Percentiles rank a stretch among this genome's conserved stretches.
These are phyloP conservation scores for Gallinago media DNA, from an alignment of 2,113 vertebrate species.

Conservation along the genomic window DNA sequence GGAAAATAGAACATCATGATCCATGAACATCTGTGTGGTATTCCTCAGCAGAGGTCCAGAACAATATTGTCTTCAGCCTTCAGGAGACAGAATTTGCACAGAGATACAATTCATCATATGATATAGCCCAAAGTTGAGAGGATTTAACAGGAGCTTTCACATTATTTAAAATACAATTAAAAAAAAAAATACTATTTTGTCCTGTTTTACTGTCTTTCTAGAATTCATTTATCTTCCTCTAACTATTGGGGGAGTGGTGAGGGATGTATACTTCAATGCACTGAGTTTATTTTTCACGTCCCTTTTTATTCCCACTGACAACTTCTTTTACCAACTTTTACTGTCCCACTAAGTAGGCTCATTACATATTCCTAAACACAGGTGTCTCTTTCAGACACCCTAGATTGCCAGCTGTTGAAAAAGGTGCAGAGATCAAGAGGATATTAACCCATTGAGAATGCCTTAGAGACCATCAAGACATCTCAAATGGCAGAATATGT, in stretches of 20 bases:
- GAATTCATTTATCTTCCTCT: background rate
- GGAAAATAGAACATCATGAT: background rate
- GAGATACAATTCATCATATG: background rate
- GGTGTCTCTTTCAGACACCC: background rate
- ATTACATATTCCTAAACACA: background rate
- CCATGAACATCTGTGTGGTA: background rate
- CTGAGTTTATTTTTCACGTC: background rate
- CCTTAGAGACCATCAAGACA: background rate
- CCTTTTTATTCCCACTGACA: background rate
- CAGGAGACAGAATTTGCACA: background rate
- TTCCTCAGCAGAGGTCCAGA: background rate
- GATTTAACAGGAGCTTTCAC: background rate
- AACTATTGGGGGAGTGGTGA: rapidly evolving
- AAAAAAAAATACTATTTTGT: background rate
- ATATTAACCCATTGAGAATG: background rate
- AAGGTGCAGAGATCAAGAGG: background rate
- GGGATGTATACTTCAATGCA: background rate
- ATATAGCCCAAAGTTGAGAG: background rate
- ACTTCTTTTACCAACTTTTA: background rate
- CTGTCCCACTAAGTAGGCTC: background rate
- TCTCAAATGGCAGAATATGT: background rate
- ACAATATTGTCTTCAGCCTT: background rate
- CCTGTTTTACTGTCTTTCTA: background rate
- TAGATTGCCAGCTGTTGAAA: background rate
- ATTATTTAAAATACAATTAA: background rate